Base-by-base conservation (phyloP, 2,888 invertebrate species). In the Mechanitis mazaeus region DNA sequence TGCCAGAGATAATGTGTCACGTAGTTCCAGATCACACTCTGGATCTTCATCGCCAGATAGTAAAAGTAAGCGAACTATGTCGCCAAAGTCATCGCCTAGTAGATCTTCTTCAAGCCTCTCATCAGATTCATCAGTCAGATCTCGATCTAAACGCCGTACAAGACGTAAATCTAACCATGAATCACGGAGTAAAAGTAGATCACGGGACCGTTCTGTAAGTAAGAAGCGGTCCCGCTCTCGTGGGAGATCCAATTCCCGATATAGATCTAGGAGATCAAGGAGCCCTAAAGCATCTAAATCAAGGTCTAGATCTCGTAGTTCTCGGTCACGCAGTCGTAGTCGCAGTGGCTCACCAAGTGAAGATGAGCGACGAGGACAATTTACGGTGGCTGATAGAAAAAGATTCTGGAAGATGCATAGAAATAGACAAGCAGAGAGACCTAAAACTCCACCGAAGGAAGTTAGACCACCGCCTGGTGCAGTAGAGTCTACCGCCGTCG, bases 371-470 rank as follows among this genome's bases (percentile, higher is more conserved):
- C 84, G 88, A 28, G 89, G 90, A 0, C 90, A 90, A 66, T 90
- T 90, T 68, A 89, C 90, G 2, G 89, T 89, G 5, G 84, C 84
- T 2, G 90, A 90, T 64, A 79, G 90, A 54, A 90, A 90, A 67
- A 77, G 86, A 45, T 90, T 80, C 69, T 90, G 89, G 89, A 88
- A 87, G 71, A 70, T 83, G 65, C 88, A 87, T 66, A 81, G 81
- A 65, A 77, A 74, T 20, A 78, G 80, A 45, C 81, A 82, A 60
- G 77, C 70, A 56, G 78, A 76, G 11, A 78, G 75, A 55, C 77
- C 74, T 12, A 81, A 73, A 67, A 76, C 81, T 45, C 86, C 87
- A 28, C 81, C 81, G 1, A 84, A 82, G 59, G 87, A 87, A 72
- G 59, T 83, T 3, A 85, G 82, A 66, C 85, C 88, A 1, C 88